Base-by-base conservation (phyloP, 2,113 vertebrate species). In the Nematolebias whitei region DNA sequence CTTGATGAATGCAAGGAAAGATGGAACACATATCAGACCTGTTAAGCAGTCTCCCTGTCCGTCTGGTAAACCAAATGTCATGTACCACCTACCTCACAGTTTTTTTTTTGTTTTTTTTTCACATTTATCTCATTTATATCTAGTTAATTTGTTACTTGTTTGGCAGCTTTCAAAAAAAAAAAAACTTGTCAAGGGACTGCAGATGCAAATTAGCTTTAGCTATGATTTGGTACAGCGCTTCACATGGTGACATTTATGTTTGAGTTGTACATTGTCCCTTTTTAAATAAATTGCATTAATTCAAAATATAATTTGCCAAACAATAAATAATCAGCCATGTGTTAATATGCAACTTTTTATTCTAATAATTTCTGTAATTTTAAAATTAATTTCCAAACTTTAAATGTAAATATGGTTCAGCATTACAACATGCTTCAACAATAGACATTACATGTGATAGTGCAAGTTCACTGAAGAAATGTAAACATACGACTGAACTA, bases 1-100 rank as follows among this genome's bases (percentile, higher is more conserved):
- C 29, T 38, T n/a, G 32, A 55, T 44, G 40, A 58, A 43, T 44
- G 26, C 40, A 58, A 26, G 23, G 1, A n/a, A 2, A 6, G 12
- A 8, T 58, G 40, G 56, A 58, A 44, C 16, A 44, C 15, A n/a
- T 40, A 44, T 59, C 4, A 2, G 40, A 18, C 16, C 39, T 44
- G 56, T 59, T 24, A 15, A 18, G 8, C 56, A 61, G 12, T 47
- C 43, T 23, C 5, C 23, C 2, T 60, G 57, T 14, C 41, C 57
- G 32, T 60, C 57, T 47, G 57, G 57, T n/a, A 60, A 32, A 45
- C 57, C 57, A 32, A 41, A 59, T 4, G 41, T 18, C 5, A 29
- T 44, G 57, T 59, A 59, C 18, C 18, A 59, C 13, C 8, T 40
- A 20, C 53, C 53, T 40, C 53, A 56, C 18, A 56, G 35, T 35